A percentile compares a stretch with the other conserved stretches of the same genome.
Evolutionary conservation across 2,797 vertebrate genomes (phyloP).

Genomic region (Alosa sapidissima): DNA sequence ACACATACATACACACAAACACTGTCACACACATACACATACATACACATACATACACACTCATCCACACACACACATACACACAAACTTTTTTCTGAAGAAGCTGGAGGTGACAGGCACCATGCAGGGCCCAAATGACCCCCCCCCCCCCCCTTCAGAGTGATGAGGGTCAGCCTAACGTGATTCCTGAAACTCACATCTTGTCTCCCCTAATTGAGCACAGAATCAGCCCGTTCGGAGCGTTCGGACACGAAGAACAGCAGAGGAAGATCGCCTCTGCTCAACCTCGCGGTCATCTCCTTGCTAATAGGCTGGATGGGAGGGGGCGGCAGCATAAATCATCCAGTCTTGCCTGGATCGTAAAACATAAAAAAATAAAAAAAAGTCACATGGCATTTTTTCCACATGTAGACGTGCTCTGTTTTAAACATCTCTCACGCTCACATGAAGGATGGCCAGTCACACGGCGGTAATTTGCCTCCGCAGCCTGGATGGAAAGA

Average conservation of each 20-base stretch:
- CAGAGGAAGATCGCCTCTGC: not conserved
- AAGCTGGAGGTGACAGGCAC: not conserved
- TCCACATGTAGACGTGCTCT: not conserved
- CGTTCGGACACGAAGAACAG: not conserved
- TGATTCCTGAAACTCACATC: not conserved
- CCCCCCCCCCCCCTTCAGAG: not conserved
- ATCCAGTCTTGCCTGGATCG: not conserved
- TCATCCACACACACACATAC: not conserved
- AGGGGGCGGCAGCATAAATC: not conserved
- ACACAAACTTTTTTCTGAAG: not conserved
- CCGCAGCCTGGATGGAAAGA: not conserved
- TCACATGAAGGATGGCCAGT: constrained; percentile 9
- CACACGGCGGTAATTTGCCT: not conserved
- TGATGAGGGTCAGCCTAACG: too few species aligned
- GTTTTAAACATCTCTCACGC: not conserved
- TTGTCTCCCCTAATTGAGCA: not conserved
- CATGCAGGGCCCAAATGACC: not conserved
- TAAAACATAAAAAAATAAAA: not conserved
- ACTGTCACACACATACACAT: constrained; percentile 7
- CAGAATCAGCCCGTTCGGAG: not conserved
- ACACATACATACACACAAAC: not conserved
- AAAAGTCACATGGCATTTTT: constrained; percentile 12
- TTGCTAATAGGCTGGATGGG: not conserved
- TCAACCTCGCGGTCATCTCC: not conserved
- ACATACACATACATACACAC: not conserved